Evolutionary conservation across 2,797 vertebrate species (phyloP), one percentile per base, ranked within the genome.

Genomic region (Notamacropus eugenii): DNA sequence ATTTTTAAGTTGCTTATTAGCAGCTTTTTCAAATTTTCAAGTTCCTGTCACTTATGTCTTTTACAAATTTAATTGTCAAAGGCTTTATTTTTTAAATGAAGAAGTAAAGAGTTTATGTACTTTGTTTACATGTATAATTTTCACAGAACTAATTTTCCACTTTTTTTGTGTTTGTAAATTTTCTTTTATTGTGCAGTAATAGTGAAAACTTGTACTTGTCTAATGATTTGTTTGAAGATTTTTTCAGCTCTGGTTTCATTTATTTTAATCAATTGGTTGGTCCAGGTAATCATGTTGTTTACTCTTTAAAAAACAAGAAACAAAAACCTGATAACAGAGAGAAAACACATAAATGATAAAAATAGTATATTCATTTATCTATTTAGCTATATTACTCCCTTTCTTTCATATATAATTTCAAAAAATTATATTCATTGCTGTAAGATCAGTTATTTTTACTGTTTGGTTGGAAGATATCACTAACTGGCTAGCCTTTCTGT

Each of bases 1-100:
- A 95, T 95, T 95, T n/a, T 95, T 56, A 95, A 91, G 95, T 55
- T 92, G 24, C 90, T 16, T 62, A 31, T 16, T 95, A 95, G 6
- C 52, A 52, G 52, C 52, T 52, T 52, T 52, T 52, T 52, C 52
- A 52, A 52, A 52, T 82, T 82, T 82, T 82, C 19, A 82, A 46
- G 90, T 58, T 95, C 74, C 40, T 95, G 52, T 95, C 54, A 91
- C 55, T 28, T 87, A 55, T 95, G 52, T 93, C 95, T 87, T 82
- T 24, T 40, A 74, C n/a, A 40, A 40, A 74, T 74, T n/a, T 22
- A 19, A 74, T 1, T 74, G 34, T 40, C 16, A 46, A 46, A 82
- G 6, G 46, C 19, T 82, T n/a, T 74, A 46, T 46, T 82, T 67
- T 82, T 82, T 82, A 82, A 46, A 82, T 2, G 9, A 46, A 82